phyloP scores from a whole-genome alignment of 2,888 invertebrate species.

The Cheilosia scutellata region DNA sequence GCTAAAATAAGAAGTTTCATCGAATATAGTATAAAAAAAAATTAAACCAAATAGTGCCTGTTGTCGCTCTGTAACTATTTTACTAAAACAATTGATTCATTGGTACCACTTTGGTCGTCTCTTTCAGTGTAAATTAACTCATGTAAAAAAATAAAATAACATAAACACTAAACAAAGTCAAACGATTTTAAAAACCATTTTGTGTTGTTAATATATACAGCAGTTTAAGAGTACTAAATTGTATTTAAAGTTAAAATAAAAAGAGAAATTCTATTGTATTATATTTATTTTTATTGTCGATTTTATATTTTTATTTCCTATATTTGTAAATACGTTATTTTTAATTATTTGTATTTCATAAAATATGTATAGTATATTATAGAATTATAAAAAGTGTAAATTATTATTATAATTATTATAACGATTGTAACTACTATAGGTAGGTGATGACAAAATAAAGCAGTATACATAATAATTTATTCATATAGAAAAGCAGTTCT shows the following conservation, averaged over 20 bases:
- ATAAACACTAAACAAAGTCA: slow-evolving; percentile 4
- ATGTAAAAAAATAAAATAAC: neutral
- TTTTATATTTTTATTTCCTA: slow-evolving; percentile 15
- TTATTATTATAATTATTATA: slow-evolving; percentile 43
- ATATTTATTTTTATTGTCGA: slow-evolving; percentile 15
- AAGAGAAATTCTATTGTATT: slow-evolving; percentile 38
- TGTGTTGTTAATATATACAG: neutral
- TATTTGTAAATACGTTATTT: slow-evolving; percentile 39
- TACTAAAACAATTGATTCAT: slow-evolving; percentile 34
- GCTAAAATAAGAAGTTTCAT: slow-evolving; percentile 36
- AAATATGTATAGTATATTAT: slow-evolving; percentile 37
- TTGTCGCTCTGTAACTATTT: slow-evolving; percentile 60
- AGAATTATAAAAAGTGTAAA: slow-evolving; percentile 47
- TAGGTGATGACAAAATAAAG: slow-evolving; percentile 60
- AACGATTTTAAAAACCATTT: slow-evolving; percentile 6
- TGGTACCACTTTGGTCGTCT: slow-evolving; percentile 20
- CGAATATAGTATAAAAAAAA: slow-evolving; percentile 19
- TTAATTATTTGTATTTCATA: slow-evolving; percentile 23
- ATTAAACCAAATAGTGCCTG: slow-evolving; percentile 66
- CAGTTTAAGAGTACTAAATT: slow-evolving; percentile 16
- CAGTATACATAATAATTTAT: slow-evolving; percentile 57
- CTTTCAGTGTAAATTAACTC: slow-evolving; percentile 30
- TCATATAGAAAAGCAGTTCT: slow-evolving; percentile 35
- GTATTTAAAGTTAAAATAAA: slow-evolving; percentile 19
- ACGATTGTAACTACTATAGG: slow-evolving; percentile 48